These are phyloP conservation scores for Aspidiotus destructor DNA, from an alignment of 2,888 invertebrate species.

Conservation along the genomic window DNA sequence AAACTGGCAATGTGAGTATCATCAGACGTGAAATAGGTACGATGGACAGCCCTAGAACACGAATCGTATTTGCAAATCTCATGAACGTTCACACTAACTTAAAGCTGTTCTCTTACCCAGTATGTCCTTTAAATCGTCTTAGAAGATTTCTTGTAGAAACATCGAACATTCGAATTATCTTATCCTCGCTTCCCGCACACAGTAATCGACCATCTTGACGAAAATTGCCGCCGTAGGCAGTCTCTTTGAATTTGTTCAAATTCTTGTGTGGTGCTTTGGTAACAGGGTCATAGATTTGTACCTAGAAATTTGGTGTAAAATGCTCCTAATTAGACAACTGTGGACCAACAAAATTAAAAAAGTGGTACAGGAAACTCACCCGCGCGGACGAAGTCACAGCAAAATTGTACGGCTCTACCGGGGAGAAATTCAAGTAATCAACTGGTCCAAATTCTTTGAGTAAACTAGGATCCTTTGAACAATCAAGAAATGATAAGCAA, in stretches of 20 bases:
- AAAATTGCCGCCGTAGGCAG: slow-evolving; percentile 76
- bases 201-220: slow-evolving; percentile 71
- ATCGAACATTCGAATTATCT: slow-evolving; percentile 78
- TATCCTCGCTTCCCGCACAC: slow-evolving; percentile 84
- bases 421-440: slow-evolving; percentile 82
- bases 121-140: slow-evolving; percentile 76
- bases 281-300: slow-evolving; percentile 72
- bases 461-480: slow-evolving; percentile 63
- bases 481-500: slow-evolving; percentile 39
- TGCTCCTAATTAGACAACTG: neutral
- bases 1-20: slow-evolving; percentile 72
- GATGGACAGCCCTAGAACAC: slow-evolving; percentile 55
- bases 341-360: slow-evolving; percentile 30
- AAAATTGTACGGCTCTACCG: slow-evolving; percentile 78
- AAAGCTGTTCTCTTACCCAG: slow-evolving; percentile 46
- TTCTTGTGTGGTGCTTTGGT: slow-evolving; percentile 73
- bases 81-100: neutral
- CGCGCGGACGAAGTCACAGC: slow-evolving; percentile 86
- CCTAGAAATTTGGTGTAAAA: slow-evolving; percentile 38
- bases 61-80: neutral
- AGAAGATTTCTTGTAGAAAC: slow-evolving; percentile 69
- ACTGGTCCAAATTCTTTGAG: slow-evolving; percentile 89
- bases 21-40: slow-evolving; percentile 70
- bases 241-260: slow-evolving; percentile 69
- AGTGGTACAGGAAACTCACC: slow-evolving; percentile 45